Conservation (phyloP, 2,888 invertebrate species). For the Chesias legatella region DNA sequence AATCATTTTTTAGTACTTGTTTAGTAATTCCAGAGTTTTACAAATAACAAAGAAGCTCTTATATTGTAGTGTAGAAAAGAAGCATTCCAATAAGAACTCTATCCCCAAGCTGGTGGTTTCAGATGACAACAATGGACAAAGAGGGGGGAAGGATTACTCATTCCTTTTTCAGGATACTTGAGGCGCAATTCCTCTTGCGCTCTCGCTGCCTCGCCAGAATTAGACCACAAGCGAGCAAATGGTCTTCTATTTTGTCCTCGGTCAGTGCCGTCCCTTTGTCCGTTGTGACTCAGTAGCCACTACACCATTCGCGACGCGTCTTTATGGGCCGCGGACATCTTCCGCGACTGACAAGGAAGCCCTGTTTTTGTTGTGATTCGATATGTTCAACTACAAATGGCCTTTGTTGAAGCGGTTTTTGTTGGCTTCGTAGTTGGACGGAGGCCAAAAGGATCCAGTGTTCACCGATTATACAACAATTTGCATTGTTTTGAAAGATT, state of each 20-base stretch:
- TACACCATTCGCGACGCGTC: constrained; percentile 33
- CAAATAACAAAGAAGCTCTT: too few species aligned
- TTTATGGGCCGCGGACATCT: constrained; percentile 41
- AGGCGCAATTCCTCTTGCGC: not conserved
- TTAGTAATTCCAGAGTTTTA: too few species aligned
- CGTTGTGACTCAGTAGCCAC: constrained; percentile 40
- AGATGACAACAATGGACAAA: not conserved
- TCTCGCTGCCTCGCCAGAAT: constrained; percentile 30
- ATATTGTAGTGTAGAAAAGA: not conserved
- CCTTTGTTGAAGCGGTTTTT: constrained; percentile 47
- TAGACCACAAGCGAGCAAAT: constrained; percentile 28
- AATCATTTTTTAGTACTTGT: too few species aligned
- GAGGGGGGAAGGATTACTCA: too few species aligned
- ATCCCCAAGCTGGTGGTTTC: not conserved
- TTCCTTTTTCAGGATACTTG: too few species aligned
- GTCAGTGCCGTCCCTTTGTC: constrained; percentile 55
- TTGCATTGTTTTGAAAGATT: not conserved
- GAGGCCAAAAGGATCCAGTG: constrained; percentile 45
- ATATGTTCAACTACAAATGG: constrained; percentile 43
- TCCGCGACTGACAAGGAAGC: constrained; percentile 57
- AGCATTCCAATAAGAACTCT: not conserved
- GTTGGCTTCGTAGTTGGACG: constrained; percentile 42
- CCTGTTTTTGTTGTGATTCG: constrained; percentile 41
- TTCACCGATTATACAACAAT: constrained; percentile 15
- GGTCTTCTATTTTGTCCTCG: constrained; percentile 54